These are phyloP conservation scores for Cyclina sinensis DNA, from an alignment of 1,140 invertebrate genomes.

Conservation along the genomic window DNA sequence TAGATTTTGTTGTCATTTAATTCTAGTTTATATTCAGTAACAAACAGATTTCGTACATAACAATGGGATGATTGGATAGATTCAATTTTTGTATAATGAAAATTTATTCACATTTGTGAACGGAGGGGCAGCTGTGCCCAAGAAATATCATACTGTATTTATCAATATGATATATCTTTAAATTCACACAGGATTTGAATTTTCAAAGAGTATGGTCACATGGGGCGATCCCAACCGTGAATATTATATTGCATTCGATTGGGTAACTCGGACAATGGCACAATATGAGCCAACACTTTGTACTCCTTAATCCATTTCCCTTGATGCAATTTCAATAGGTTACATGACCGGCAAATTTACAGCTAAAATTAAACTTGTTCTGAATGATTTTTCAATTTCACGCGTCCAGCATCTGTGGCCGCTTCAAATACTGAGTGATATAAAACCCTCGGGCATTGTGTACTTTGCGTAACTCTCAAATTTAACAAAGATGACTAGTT, in stretches of 20 bases:
- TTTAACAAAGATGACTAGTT: conserved; percentile 19
- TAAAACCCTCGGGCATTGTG: conserved; percentile 62
- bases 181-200: conserved; percentile 55
- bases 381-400: conserved; percentile 50
- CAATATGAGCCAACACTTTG: conserved; percentile 42
- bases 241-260: conserved; percentile 60
- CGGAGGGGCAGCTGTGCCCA: conserved; percentile 25
- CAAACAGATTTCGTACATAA: conserved; percentile 5
- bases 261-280: conserved; percentile 60
- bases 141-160: conserved; percentile 19
- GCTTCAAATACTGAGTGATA: conserved; percentile 12
- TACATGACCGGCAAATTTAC: conserved; percentile 44
- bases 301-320: conserved; percentile 15
- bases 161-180: conserved; percentile 46
- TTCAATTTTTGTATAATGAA: conserved; percentile 37
- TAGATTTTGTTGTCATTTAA: conserved; percentile 55
- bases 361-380: conserved; percentile 49
- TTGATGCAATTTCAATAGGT: conserved; percentile 37
- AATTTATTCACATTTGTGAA: conserved; percentile 47
- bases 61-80: conserved; percentile 45
- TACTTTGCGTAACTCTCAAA: conserved; percentile 50
- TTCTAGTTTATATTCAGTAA: conserved; percentile 54
- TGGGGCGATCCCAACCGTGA: conserved; percentile 8
- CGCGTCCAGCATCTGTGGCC: conserved; percentile 62
- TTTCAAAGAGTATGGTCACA: conserved; percentile 32